Base-by-base conservation (phyloP, 2,113 vertebrate species). In the Octodon degus region DNA sequence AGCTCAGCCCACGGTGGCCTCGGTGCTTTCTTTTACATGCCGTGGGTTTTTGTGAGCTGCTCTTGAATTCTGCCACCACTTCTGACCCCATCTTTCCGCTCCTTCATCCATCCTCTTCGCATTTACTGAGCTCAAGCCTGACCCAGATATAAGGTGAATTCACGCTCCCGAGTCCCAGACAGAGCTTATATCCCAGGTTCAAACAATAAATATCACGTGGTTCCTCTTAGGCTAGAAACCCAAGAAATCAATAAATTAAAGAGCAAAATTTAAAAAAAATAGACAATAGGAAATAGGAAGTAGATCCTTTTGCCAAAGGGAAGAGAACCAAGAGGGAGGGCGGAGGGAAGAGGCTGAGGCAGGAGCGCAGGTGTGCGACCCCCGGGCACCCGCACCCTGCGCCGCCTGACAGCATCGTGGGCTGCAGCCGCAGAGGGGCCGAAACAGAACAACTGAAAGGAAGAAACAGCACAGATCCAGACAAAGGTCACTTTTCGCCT, bases 341-440 rank as follows among this genome's bases (percentile, higher is more conserved):
- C 40, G 72, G 37, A 76, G 24, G 72, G 40, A 27, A 25, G 74
- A 77, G 74, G 24, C 6, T 30, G 24, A 10, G 13, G 10, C 4
- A 47, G 27, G 40, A 7, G 16, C 0, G 67, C 6, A 7, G 11
- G 2, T 5, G 40, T 47, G 40, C 14, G 7, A 7, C 0, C 12
- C 27, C 11, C 24, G 25, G 43, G 74, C 12, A 2, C 40, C 40
- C 7, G 11, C 24, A 7, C 25, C 12, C 40, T 25, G 14, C 1
- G 13, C 40, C 30, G 40, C 43, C 40, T 7, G 40, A 47, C 22
- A 27, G 17, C 40, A 7, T 13, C 43, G 24, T 6, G 12, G 43
- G 43, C 74, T 30, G 74, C 43, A 47, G 2, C 25, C 43, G 16
- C 6, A 7, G 43, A 14, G 24, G 3, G 10, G 10, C 11, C 6